Evolutionary conservation across 2,888 invertebrate genomes (phyloP), one percentile per base, ranked within the genome.

Genomic region (Rhopalosiphum nymphaeae): DNA sequence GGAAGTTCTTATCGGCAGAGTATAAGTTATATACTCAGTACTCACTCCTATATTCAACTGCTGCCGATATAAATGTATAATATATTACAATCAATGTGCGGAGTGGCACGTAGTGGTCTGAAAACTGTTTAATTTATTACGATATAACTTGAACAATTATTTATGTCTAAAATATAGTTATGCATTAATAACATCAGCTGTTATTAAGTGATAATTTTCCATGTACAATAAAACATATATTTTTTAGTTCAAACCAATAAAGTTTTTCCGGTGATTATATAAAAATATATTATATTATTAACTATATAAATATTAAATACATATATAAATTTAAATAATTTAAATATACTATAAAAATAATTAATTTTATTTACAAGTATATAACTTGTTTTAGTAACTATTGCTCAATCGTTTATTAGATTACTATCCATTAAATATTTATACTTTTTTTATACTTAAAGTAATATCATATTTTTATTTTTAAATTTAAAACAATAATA

Each of bases 141-240:
- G 57, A n/a, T 86, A 46, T 89, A 91, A 46, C 91, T n/a, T 86
- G 85, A 86, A 86, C 44, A 91, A 86, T 46, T 86, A 91, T 86
- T 85, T 91, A 86, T 86, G 46, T 46, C 21, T 46, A 86, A 91
- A 91, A 57, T 44, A 46, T 53, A n/a, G n/a, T n/a, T n/a, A 91
- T 53, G 67, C 85, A 57, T 86, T 46, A 91, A 85, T 85, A 84
- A 86, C 57, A 25, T 49, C 29, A 44, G 42, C 10, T 53, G 36
- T 36, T 78, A 53, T 56, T 84, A 29, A 91, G 42, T 85, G 91
- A 91, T 91, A 29, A 85, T 91, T 85, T 91, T 91, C n/a, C 29
- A 53, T 42, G 21, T 36, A 49, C 46, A 11, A 46, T 46, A 46
- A 91, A 78, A 91, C 16, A 91, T 67, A 36, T 67, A 46, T 46